A percentile compares a stretch with the other conserved stretches of the same genome.
Evolutionary conservation across 2,113 vertebrate genomes (phyloP).

Genomic region (Antechinus stuartii): DNA sequence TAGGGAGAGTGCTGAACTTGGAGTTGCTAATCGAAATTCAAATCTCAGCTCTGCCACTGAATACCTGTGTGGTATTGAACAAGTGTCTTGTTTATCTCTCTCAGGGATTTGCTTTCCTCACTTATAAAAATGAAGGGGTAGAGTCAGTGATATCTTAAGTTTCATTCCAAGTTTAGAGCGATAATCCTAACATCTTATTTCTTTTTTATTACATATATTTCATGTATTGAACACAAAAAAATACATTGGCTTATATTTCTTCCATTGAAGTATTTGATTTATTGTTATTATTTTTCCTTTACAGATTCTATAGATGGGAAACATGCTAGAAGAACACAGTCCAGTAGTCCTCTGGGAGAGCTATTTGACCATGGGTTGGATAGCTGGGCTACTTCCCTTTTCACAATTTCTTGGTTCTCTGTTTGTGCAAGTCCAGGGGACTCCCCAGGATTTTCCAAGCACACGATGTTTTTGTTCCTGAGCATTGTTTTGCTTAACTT

Average conservation of each 20-base stretch:
- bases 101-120: neutral
- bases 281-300: constrained; percentile 32
- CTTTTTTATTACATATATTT: neutral
- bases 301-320: constrained; percentile 84
- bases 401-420: constrained; percentile 83
- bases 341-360: constrained; percentile 82
- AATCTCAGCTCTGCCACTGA: neutral
- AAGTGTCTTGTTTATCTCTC: neutral
- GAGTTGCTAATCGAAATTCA: neutral
- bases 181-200: neutral
- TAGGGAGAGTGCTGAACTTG: neutral
- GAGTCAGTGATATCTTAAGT: neutral
- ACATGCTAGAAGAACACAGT: constrained; percentile 83
- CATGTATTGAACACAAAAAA: neutral
- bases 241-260: neutral
- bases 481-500: constrained; percentile 83
- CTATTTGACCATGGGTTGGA: constrained; percentile 85
- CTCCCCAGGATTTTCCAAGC: constrained; percentile 74
- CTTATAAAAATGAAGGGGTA: neutral
- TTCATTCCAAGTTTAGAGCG: neutral
- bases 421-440: constrained; percentile 78
- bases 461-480: constrained; percentile 82
- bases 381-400: constrained; percentile 84
- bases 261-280: neutral
- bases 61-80: neutral